Conservation (phyloP, 1,140 invertebrate species). For the Spodoptera frugiperda region DNA sequence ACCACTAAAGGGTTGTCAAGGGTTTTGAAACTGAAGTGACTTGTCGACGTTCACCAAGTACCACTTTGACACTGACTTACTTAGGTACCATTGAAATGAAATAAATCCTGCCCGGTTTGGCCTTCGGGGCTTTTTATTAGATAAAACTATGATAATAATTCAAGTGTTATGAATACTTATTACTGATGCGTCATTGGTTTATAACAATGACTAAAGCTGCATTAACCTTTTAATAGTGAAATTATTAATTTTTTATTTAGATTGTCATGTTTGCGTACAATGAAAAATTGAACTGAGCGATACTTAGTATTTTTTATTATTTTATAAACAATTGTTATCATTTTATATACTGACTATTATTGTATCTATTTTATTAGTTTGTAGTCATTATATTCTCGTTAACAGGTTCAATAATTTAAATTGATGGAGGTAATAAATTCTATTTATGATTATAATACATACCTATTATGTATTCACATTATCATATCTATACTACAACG, state of each 20-base stretch:
- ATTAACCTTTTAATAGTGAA: background rate
- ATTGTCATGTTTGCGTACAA: constrained; percentile 22
- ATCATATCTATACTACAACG: too few species aligned
- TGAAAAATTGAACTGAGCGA: background rate
- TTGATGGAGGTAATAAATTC: background rate
- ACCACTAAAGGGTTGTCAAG: constrained; percentile 22
- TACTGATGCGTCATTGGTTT: too few species aligned
- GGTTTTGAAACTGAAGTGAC: constrained; percentile 8
- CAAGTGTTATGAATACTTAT: too few species aligned
- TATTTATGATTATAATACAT: too few species aligned
- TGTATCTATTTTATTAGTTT: too few species aligned
- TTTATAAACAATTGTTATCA: constrained; percentile 5
- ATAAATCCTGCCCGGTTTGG: background rate
- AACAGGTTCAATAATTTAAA: background rate
- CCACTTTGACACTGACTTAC: background rate
- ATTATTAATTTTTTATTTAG: background rate
- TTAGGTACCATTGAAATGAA: constrained; percentile 17
- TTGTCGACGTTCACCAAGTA: constrained; percentile 16
- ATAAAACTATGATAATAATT: too few species aligned
- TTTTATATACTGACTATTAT: background rate
- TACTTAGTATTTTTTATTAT: background rate
- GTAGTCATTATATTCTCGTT: background rate
- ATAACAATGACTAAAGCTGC: too few species aligned
- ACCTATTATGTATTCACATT: too few species aligned
- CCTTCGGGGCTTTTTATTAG: background rate